Conservation (phyloP, 2,888 invertebrate species). For the Eubasilissa splendida region DNA sequence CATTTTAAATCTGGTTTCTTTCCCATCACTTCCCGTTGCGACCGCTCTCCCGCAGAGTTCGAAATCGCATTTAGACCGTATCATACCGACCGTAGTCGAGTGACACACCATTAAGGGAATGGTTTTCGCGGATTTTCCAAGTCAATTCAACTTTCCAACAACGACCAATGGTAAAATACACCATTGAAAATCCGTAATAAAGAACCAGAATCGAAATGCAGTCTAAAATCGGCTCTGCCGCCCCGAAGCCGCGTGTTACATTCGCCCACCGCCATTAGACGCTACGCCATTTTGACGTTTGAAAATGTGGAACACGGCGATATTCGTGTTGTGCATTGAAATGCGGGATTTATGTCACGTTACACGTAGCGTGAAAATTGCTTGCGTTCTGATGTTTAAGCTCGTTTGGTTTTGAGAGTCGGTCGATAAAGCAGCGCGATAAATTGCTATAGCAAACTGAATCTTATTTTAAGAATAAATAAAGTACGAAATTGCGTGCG, state of each 20-base stretch:
- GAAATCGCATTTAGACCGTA: constrained; percentile 53
- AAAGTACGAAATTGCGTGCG: background rate
- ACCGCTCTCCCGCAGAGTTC: background rate
- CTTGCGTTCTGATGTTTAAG: background rate
- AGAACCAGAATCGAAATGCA: background rate
- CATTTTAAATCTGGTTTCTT: background rate
- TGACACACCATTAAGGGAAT: constrained; percentile 51
- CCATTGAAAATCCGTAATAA: constrained; percentile 20
- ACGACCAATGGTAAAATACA: constrained; percentile 17
- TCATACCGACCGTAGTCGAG: constrained; percentile 48
- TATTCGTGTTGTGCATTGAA: background rate
- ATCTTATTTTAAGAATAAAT: background rate
- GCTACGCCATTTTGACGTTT: constrained; percentile 4
- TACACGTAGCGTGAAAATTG: background rate
- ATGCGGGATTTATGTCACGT: background rate
- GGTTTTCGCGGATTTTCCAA: constrained; percentile 57
- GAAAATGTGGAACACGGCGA: constrained; percentile 6
- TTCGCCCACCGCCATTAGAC: background rate
- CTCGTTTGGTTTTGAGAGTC: no score
- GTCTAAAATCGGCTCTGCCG: background rate
- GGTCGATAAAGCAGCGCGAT: constrained; percentile 21
- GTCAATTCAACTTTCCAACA: constrained; percentile 52
- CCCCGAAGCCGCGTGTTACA: background rate
- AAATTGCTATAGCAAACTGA: constrained; percentile 21
- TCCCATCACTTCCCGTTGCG: constrained; percentile 17